Evolutionary conservation across 2,113 vertebrate species (phyloP), one percentile per base, ranked within the genome.

Genomic region (human (Homo sapiens)): DNA sequence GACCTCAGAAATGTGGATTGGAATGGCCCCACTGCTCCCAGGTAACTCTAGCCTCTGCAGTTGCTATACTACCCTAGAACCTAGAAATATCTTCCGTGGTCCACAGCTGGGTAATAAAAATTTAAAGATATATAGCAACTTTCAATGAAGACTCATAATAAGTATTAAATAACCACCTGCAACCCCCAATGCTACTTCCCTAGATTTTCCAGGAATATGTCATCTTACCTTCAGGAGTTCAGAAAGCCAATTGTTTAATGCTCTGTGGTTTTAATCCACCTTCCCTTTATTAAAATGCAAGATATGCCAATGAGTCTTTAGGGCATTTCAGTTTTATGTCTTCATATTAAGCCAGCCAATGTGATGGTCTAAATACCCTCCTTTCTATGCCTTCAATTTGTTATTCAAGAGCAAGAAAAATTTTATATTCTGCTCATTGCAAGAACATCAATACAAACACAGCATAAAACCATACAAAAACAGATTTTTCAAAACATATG

Each of bases 381-480:
- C 95, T 79, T 85, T 79, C 30, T 80, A 43, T 76, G 20, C 0
- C 73, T 96, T 96, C 89, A 92, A 93, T 97, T 92, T 95, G 84
- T 94, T 98, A 97, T 89, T 97, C 18, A 30, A 93, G 43, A 96
- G 70, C 93, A 94, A 97, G 83, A 40, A 0, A 90, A 98, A 95
- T 96, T 93, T 97, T 79, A 92, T 76, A 68, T 80, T 38, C 72
- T 97, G 61, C 78, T 98, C 98, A 98, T 78, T 97, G 14, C 14
- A 98, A 96, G 83, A 95, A 38, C 70, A 94, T 78, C 86, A 93
- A 78, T 89, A 89, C 13, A 97, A 93, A 89, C 95, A 96, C 72
- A 98, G 70, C 89, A 84, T 64, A 97, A 98, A 97, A 89, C 52
- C 78, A 96, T 14, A 92, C 14, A 96, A 80, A 38, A 96, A 30